Evolutionary conservation across 2,888 invertebrate genomes (phyloP).

Genomic region (Priocnemis perturbator): DNA sequence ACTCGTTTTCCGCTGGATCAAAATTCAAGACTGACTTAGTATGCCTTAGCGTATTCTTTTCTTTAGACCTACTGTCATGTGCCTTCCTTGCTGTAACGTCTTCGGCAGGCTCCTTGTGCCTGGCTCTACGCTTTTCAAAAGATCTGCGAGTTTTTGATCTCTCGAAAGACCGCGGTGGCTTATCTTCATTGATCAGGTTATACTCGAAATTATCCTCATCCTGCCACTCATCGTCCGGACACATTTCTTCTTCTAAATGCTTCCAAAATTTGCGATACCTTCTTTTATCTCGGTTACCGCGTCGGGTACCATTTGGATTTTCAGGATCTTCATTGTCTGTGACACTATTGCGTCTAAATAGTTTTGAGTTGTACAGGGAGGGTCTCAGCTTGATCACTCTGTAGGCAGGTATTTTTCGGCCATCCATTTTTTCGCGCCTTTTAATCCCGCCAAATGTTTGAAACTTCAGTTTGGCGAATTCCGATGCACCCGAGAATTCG

Average conservation of each 20-base stretch:
- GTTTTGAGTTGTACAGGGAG: background rate
- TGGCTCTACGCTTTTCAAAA: background rate
- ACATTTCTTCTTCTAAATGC: background rate
- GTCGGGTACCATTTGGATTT: background rate
- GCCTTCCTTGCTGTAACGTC: background rate
- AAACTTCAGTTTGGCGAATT: constrained; percentile 55
- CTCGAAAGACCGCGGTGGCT: background rate
- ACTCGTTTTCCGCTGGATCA: background rate
- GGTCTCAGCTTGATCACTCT: constrained; percentile 33
- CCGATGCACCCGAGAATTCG: constrained; percentile 12
- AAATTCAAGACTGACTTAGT: background rate
- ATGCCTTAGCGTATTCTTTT: background rate
- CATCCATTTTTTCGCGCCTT: constrained; percentile 24
- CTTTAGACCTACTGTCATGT: background rate
- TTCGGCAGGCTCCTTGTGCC: background rate
- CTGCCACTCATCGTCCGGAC: constrained; percentile 36
- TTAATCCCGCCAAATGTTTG: constrained; percentile 68
- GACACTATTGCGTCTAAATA: background rate
- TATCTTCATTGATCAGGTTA: too few relatives aligned
- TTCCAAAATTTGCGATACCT: background rate
- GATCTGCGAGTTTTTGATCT: background rate
- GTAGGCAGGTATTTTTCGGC: constrained; percentile 36
- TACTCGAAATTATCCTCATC: constrained; percentile 17
- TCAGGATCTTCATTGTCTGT: background rate
- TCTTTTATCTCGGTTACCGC: background rate